phyloP scores from a whole-genome alignment of 2,113 vertebrate genomes.

The Siphamia tubifer region DNA sequence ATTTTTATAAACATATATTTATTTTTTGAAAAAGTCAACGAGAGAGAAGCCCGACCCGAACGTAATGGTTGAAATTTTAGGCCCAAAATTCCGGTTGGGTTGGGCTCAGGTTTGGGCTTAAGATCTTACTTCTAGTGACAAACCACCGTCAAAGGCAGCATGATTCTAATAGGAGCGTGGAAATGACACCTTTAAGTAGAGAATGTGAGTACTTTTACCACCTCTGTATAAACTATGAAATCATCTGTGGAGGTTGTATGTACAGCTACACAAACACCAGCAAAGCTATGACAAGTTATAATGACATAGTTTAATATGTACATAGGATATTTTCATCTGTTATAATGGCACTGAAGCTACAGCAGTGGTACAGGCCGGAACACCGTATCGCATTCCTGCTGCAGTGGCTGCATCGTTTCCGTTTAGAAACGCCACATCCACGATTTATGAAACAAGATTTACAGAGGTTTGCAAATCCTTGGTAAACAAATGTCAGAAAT shows the following conservation, averaged over 20 bases:
- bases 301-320: conserved; percentile 70
- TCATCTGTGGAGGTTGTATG: background rate
- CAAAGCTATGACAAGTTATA: conserved; percentile 21
- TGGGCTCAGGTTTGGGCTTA: too few relatives aligned
- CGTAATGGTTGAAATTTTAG: too few relatives aligned
- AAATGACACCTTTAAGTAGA: too few relatives aligned
- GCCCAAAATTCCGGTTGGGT: too few relatives aligned
- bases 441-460: conserved; percentile 23
- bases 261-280: background rate
- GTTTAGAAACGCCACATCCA: conserved; percentile 19
- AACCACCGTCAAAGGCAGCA: too few relatives aligned
- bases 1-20: too few relatives aligned
- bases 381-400: conserved; percentile 9
- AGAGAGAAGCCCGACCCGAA: too few relatives aligned
- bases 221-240: background rate
- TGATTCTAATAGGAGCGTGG: too few relatives aligned
- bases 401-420: conserved; percentile 42
- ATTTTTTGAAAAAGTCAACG: too few relatives aligned
- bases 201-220: too few relatives aligned
- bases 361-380: conserved; percentile 30
- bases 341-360: conserved; percentile 60
- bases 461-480: conserved; percentile 48
- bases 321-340: conserved; percentile 41
- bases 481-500: conserved; percentile 16
- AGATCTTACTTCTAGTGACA: too few relatives aligned